phyloP scores from a whole-genome alignment of 2,113 vertebrate genomes.

The Sander vitreus region DNA sequence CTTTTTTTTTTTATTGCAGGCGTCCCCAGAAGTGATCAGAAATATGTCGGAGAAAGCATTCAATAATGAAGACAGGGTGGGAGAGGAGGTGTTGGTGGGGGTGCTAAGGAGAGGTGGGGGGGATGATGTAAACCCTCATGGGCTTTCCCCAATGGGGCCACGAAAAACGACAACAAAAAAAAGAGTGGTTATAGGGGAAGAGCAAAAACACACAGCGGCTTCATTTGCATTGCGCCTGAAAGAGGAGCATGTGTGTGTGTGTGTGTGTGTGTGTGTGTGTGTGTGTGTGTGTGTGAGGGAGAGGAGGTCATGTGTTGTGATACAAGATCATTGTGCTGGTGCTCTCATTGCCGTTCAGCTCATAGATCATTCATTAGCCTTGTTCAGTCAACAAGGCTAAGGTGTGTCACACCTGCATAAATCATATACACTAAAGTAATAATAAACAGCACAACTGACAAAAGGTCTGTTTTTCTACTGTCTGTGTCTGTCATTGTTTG shows the following conservation, averaged over 20 bases:
- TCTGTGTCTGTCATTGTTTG: neutral
- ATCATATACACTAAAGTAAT: neutral
- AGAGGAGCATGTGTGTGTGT: neutral
- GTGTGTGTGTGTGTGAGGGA: neutral
- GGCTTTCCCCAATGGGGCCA: conserved; percentile 4
- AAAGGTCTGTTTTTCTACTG: neutral
- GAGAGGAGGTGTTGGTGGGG: neutral
- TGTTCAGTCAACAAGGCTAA: conserved; percentile 38
- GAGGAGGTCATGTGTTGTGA: neutral
- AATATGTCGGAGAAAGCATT: conserved; percentile 22
- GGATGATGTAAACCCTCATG: conserved; percentile 26
- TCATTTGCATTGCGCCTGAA: conserved; percentile 6
- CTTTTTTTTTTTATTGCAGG: neutral
- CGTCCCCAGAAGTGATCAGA: conserved; percentile 43
- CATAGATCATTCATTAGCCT: conserved; percentile 43
- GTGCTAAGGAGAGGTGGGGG: neutral
- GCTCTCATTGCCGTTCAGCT: conserved; percentile 3
- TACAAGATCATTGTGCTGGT: neutral
- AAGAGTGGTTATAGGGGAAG: neutral
- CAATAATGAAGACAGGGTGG: conserved; percentile 11
- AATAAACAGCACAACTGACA: neutral
- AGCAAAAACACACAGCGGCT: neutral
- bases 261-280: neutral
- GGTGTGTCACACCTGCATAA: conserved; percentile 2
- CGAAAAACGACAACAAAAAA: neutral